Evolutionary conservation across 1,140 invertebrate species (phyloP), one percentile per base, ranked within the genome.

Genomic region (Zophobas morio): DNA sequence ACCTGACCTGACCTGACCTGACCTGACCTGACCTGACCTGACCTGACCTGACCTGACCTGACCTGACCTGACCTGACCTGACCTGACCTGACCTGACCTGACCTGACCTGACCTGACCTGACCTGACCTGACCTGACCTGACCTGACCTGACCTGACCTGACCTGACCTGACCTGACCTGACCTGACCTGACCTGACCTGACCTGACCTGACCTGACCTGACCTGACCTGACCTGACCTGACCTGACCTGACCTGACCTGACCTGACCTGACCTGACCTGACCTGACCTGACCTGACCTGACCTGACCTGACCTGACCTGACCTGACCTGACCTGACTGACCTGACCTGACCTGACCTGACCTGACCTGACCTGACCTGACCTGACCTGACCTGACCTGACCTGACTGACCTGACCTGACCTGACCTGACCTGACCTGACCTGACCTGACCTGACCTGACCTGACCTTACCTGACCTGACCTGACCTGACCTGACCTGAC

Each of bases 21-120:
- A 77, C 76, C 76, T 74, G 75, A 77, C 76, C 76, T 77, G 75
- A 77, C 76, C 76, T 77, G 74, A 77, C 76, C 76, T 74, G 53
- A 77, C 76, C 76, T 77, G 35, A 77, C 76, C 76, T 77, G 54
- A 77, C 76, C 76, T 77, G 53, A 77, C 76, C 60, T 77, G 54
- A 76, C 76, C 76, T 77, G 54, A 77, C 76, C 76, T 74, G 53
- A 77, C 74, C 76, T 77, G 54, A 77, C 76, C 76, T 77, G 42
- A 77, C 36, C 76, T 78, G 53, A 77, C 74, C 76, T 77, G 54
- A 77, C 76, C 76, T 77, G 42, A 77, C 36, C 76, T 78, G 54
- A 77, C 76, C 76, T 77, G 42, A 77, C 36, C 76, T 78, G 63
- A 70, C 63, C 63, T 70, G 63, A 70, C 63, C 63, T 70, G 63